Base-by-base conservation (phyloP, 37 sponge, comb jelly and placozoan species). In the Mnemiopsis leidyi region DNA sequence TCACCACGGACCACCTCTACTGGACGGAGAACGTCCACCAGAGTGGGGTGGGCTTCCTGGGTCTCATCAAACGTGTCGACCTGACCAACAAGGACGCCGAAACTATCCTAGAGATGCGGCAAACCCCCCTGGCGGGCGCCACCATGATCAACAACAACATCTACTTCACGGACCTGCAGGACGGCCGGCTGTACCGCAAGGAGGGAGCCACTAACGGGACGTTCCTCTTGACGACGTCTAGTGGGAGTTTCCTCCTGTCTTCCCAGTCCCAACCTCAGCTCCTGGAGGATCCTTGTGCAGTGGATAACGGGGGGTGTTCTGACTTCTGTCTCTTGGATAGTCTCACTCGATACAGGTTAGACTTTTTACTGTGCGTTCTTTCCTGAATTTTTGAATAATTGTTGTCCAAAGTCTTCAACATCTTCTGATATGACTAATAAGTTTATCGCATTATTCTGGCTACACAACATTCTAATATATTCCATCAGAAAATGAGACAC, bases 231-330 rank as follows among this genome's bases (percentile, higher is more conserved):
- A 69, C 73, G 7, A 48, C 61, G 5, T 48, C 61, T 13, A 48
- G 61, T 13, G 73, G 2, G 28, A 69, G 73, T 20, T 36, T 35
- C 82, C 82, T 79, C 36, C 36, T 23, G 82, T 79, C 36, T 23
- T 79, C 82, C 82, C 82, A 79, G 82, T 79, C 82, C 82, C 82
- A 79, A 21, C 38, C 82, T 30, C 31, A 13, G 31, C 7, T 36
- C 3, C 20, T 36, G 82, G 23, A 79, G 82, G 32, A 79, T 36
- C 82, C 82, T 2, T 79, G 82, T 79, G 82, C 5, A 79, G 36
- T 7, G 20, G 29, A 79, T 30, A 79, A 79, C 21, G 82, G 82
- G 21, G 82, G 82, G 23, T 79, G 82, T 32, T 79, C 82, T 30
- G 37, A 79, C 21, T 79, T 79, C 82, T 79, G 82, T 79, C 38